A percentile compares a stretch with the other conserved stretches of the same genome.
These are phyloP conservation scores for Nasua narica DNA, from an alignment of 2,797 vertebrate genomes.

Conservation along the genomic window DNA sequence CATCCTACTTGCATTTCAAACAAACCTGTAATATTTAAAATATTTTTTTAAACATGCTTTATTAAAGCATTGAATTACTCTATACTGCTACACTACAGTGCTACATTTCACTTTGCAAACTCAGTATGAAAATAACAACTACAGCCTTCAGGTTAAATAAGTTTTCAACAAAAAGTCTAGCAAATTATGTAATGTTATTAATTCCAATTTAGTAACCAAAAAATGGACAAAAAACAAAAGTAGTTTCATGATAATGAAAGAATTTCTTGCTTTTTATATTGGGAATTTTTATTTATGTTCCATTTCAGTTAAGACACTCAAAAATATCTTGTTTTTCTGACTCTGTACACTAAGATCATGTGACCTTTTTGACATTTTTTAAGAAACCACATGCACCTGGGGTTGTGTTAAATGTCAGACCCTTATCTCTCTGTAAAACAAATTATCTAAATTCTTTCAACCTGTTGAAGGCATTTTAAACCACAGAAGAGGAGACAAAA, in stretches of 20 bases:
- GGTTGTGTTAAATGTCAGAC: constrained; percentile 91
- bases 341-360: constrained; percentile 87
- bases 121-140: constrained; percentile 36
- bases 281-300: constrained; percentile 64
- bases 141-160: constrained; percentile 24
- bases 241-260: constrained; percentile 16
- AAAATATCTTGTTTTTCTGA: constrained; percentile 83
- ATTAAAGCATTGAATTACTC: constrained; percentile 1
- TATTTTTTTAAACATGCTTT: background rate
- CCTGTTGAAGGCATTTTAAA: constrained; percentile 81
- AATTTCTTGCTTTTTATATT: constrained; percentile 44
- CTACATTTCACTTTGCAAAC: constrained; percentile 3
- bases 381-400: constrained; percentile 94
- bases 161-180: constrained; percentile 44
- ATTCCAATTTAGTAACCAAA: constrained; percentile 46
- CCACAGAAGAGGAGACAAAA: constrained; percentile 80
- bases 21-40: constrained; percentile 22
- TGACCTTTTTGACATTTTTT: constrained; percentile 90
- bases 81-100: too few relatives aligned
- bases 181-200: constrained; percentile 35
- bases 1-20: constrained; percentile 39
- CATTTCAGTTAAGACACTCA: constrained; percentile 74
- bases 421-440: constrained; percentile 85
- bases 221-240: constrained; percentile 5
- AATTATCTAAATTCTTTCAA: constrained; percentile 84